A percentile compares a stretch with the other conserved stretches of the same genome.
phyloP scores from a whole-genome alignment of 2,797 vertebrate species.

The Mus caroli region DNA sequence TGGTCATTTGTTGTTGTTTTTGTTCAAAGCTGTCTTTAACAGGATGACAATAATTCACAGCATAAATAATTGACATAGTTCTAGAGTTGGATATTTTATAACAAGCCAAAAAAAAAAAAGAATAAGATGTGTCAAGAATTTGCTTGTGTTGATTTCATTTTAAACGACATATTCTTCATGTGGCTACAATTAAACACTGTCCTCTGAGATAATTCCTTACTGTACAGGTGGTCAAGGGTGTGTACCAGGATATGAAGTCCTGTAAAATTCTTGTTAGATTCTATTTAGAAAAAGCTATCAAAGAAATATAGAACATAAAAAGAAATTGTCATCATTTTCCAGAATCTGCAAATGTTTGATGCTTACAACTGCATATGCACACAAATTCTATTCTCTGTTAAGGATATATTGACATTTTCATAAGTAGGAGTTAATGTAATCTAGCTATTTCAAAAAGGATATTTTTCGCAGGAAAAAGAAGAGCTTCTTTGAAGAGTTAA shows the following conservation, averaged over 20 bases:
- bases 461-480: background rate
- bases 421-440: background rate
- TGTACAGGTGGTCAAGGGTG: background rate
- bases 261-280: background rate
- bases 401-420: background rate
- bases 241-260: background rate
- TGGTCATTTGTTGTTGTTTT: slow-evolving; percentile 28
- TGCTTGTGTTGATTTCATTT: background rate
- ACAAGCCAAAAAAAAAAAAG: background rate
- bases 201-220: background rate
- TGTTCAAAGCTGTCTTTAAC: slow-evolving; percentile 62
- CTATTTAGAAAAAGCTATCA: background rate
- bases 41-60: slow-evolving; percentile 64
- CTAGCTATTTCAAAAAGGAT: background rate
- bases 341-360: background rate
- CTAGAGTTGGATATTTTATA: slow-evolving; percentile 40
- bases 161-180: background rate
- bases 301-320: background rate
- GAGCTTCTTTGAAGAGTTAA: background rate
- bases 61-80: slow-evolving; percentile 51
- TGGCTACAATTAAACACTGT: slow-evolving; percentile 21
- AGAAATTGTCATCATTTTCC: background rate
- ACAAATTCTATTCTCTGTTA: background rate
- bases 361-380: background rate
- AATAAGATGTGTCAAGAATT: slow-evolving; percentile 4